Base-by-base conservation (phyloP, 2,797 vertebrate genomes). In the Helostoma temminkii region DNA sequence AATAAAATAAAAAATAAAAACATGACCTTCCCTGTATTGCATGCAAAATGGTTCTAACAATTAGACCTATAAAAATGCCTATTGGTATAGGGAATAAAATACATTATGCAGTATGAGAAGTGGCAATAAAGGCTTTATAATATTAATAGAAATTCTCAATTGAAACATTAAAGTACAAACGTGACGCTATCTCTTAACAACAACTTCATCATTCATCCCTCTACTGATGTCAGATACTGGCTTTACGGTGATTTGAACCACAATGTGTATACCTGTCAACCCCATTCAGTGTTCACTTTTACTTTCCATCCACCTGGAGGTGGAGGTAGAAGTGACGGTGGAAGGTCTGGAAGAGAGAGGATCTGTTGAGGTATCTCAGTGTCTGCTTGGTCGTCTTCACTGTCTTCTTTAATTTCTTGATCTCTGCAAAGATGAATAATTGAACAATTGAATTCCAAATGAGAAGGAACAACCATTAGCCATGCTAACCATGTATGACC, bases 291-390 rank as follows among this genome's bases (percentile, higher is more conserved):
- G 56, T 43, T 76, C 30, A 83, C 71, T n/a, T 75, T 88, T 24
- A 91, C 74, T 0, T 72, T 93, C 96, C 95, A 96, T 2, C 96
- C 95, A 0, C 93, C 92, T 0, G 89, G 86, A 0, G 94, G 95
- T 24, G 96, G 96, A 12, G 96, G 94, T 63, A 94, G 84, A 39
- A 99, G 94, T 19, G 98, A 99, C 0, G 93, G 96, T 0, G 97
- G 97, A 21, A 99, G 94, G 59, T 98, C 96, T 75, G 93, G 95
- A 46, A 95, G 72, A 1, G 96, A 94, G 0, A 96, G 95, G 89
- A 98, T 95, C 63, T 95, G 96, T 0, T 90, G 90, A 0, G 95
- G 95, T 46, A 96, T 86, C 53, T 95, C 95, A 80, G 90, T 93
- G 14, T 93, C 86, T 0, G 47, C 74, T 32, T 78, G 90, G 74